Evolutionary conservation across 2,113 vertebrate species (phyloP), one percentile per base, ranked within the genome.

Genomic region (Pygathrix nemaeus): DNA sequence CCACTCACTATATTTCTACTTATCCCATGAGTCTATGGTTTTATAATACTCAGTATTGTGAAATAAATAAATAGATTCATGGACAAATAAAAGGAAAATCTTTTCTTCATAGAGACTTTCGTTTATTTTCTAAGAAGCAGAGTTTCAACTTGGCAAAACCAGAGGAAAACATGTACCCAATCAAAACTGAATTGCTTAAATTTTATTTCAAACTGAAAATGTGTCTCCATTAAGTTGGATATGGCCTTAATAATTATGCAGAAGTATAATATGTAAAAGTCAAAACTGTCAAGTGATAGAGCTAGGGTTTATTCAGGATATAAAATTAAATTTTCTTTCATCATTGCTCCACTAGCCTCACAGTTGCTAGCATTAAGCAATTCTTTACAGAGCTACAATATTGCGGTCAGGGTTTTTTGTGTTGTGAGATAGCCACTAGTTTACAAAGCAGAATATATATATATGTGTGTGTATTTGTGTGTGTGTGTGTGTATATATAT

Each of bases 171-270:
- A 84, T 23, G 25, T 82, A 52, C 2, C 0, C 35, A 50, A 14
- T 66, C 1, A 45, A n/a, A 92, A 93, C 30, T 32, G 82, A 5
- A 43, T 70, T 94, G 23, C 38, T 94, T 92, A 94, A 91, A 38
- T 17, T 13, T 55, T 23, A 70, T 21, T 70, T 95, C 48, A 88
- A 10, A 48, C 3, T 32, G 3, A 43, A 90, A 27, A 68, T 43
- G 1, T 57, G 11, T 61, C 30, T 90, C 32, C 21, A 85, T 25
- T 35, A 17, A 87, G 17, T 59, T 79, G 64, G 16, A 6, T 2
- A 4, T 18, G 0, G 17, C 18, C 6, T 82, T 61, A 93, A 95
- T 43, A 85, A 86, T 61, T 64, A 18, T 97, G 45, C 18, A 82
- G 43, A 88, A 90, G 64, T 85, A 35, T 6, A 57, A 48, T 35